These are phyloP conservation scores for Coelinius sp. DNA, from an alignment of 2,888 invertebrate genomes.

Conservation along the genomic window DNA sequence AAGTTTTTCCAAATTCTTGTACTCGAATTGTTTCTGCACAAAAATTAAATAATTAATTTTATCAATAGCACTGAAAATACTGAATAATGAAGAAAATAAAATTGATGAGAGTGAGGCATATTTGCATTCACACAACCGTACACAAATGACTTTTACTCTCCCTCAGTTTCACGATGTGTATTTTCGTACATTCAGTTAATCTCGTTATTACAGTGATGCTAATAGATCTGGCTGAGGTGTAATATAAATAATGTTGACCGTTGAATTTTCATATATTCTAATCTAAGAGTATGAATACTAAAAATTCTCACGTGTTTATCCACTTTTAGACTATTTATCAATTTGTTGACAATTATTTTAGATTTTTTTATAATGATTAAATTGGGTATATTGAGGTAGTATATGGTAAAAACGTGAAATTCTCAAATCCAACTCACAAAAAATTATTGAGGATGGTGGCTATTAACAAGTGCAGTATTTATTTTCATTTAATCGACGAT, in stretches of 20 bases:
- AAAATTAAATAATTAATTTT: constrained; percentile 30
- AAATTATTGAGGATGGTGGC: constrained; percentile 18
- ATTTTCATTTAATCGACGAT: constrained; percentile 7
- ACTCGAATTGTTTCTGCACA: constrained; percentile 83
- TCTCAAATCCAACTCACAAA: too few relatives aligned
- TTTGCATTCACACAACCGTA: background rate
- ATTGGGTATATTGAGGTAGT: background rate
- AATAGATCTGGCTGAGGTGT: constrained; percentile 22
- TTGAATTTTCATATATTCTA: background rate
- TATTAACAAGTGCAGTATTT: background rate
- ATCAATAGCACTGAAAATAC: too few relatives aligned
- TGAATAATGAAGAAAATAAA: too few relatives aligned
- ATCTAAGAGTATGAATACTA: background rate
- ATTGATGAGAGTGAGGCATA: background rate
- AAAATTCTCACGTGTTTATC: background rate
- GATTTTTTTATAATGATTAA: background rate
- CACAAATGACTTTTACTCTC: background rate
- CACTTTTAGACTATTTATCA: background rate
- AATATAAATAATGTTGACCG: constrained; percentile 33
- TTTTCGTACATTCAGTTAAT: constrained; percentile 28
- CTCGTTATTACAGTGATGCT: constrained; percentile 34
- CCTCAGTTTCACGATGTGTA: background rate
- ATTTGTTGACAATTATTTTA: background rate
- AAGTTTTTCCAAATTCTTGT: constrained; percentile 81
- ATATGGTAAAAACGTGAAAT: too few relatives aligned